A percentile compares a stretch with the other conserved stretches of the same genome.
These are phyloP conservation scores for Intellagama lesueurii DNA, from an alignment of 2,797 vertebrate species.

Conservation along the genomic window DNA sequence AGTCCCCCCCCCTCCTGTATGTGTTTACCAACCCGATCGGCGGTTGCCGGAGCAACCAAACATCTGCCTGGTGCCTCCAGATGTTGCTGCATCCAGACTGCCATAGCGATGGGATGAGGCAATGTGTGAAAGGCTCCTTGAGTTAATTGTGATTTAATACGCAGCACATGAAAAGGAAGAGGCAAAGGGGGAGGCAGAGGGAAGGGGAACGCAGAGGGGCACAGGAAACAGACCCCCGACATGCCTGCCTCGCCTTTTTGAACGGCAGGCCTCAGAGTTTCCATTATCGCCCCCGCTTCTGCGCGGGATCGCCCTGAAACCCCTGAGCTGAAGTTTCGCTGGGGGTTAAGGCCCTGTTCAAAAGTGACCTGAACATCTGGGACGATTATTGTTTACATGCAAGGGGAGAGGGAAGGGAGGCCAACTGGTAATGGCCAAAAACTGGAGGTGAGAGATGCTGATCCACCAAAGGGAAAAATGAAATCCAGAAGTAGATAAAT, in stretches of 20 bases:
- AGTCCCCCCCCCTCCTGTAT: constrained; percentile 41
- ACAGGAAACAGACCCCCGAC: neutral
- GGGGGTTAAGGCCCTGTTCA: neutral
- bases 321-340: neutral
- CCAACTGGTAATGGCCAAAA: neutral
- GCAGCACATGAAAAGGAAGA: neutral
- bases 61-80: constrained; percentile 74
- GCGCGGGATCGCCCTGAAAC: neutral
- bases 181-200: neutral
- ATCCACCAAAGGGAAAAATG: neutral
- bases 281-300: neutral
- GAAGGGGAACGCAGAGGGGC: neutral
- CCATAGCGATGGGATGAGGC: constrained; percentile 76
- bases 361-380: neutral
- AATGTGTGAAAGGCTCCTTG: constrained; percentile 45
- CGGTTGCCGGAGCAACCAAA: constrained; percentile 74
- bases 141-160: constrained; percentile 14
- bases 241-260: neutral
- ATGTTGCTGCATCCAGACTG: constrained; percentile 73
- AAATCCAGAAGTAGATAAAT: neutral
- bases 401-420: neutral
- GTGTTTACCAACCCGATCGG: constrained; percentile 69
- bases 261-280: constrained; percentile 20
- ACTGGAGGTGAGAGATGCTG: neutral
- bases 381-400: neutral